These are phyloP conservation scores for Bombyx mandarina DNA, from an alignment of 1,140 invertebrate genomes.

Conservation along the genomic window DNA sequence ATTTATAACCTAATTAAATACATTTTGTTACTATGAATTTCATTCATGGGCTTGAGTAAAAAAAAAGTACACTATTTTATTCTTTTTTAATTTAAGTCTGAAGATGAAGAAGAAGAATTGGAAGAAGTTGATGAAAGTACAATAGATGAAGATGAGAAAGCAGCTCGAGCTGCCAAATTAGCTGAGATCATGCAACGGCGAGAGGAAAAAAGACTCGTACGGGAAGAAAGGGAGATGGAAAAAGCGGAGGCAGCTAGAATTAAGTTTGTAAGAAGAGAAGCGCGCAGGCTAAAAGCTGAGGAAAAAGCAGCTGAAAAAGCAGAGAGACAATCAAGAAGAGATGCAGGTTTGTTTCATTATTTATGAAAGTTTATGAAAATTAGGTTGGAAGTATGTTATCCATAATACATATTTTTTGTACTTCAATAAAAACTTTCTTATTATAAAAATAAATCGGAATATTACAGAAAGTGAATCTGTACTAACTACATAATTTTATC, in stretches of 20 bases:
- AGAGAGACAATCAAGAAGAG: conserved; percentile 44
- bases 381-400: no score
- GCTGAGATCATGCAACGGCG: conserved; percentile 24
- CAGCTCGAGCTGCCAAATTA: conserved; percentile 31
- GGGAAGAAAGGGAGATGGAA: conserved; percentile 36
- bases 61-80: background rate
- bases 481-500: conserved; percentile 1
- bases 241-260: conserved; percentile 36
- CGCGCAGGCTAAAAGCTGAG: conserved; percentile 43
- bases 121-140: conserved; percentile 58
- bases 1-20: no score
- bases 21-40: no score
- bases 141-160: conserved; percentile 52
- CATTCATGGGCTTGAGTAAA: no score
- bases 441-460: background rate
- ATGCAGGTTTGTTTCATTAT: conserved; percentile 30
- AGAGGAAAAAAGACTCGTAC: conserved; percentile 33
- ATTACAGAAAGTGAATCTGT: background rate
- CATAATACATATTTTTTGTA: background rate
- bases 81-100: conserved; percentile 21
- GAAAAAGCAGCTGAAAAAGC: conserved; percentile 32
- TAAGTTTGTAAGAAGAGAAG: conserved; percentile 49
- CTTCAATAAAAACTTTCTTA: background rate
- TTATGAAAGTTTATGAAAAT: background rate
- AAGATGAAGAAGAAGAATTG: conserved; percentile 44